Percentiles rank a stretch among this genome's conserved stretches.
Conservation (phyloP, 2,113 vertebrate species). For the Ctenomys sociabilis region DNA sequence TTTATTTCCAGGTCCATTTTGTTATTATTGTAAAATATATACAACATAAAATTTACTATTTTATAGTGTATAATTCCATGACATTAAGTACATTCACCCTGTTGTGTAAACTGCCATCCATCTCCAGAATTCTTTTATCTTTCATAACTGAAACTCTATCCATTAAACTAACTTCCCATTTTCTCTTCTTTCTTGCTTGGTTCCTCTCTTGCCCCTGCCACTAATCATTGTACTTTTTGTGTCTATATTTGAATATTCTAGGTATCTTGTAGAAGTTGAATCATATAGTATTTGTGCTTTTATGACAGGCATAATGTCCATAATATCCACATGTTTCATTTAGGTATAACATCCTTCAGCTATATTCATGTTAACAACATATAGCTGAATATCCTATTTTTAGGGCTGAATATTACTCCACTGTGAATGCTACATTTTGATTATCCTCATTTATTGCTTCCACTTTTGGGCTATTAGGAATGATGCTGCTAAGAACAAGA, state of each 20-base stretch:
- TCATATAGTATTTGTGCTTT: constrained; percentile 3
- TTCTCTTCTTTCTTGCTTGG: not conserved
- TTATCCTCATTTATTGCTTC: not conserved
- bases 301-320: not conserved
- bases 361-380: not conserved
- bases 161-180: constrained; percentile 1
- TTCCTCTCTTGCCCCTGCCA: not conserved
- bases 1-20: constrained; percentile 7
- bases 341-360: not conserved
- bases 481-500: not conserved
- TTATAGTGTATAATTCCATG: not conserved
- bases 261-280: not conserved
- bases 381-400: not conserved
- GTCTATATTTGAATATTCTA: constrained; percentile 12
- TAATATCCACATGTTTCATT: not conserved
- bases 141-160: constrained; percentile 19
- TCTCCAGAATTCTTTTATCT: constrained; percentile 17
- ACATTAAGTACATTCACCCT: not conserved
- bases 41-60: constrained; percentile 3
- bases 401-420: not conserved
- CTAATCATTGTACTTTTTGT: not conserved
- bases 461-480: not conserved
- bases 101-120: not conserved
- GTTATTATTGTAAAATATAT: not conserved
- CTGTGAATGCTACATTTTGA: not conserved